Percentiles rank a stretch among this genome's conserved stretches.
Evolutionary conservation across 2,888 invertebrate genomes (phyloP).

Genomic region (Ischnura elegans): DNA sequence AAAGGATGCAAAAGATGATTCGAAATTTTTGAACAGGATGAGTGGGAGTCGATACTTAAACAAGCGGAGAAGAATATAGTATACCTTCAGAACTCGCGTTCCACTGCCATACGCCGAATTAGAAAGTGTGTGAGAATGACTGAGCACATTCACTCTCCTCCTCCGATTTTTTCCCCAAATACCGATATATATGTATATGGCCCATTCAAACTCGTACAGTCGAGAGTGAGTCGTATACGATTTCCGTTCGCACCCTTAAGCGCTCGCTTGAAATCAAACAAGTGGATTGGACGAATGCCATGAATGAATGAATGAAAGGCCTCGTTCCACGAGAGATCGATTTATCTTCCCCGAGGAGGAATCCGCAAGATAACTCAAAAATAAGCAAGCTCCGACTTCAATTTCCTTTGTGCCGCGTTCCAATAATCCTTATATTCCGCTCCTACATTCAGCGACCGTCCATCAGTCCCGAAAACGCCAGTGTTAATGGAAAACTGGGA

Average conservation of each 20-base stretch:
- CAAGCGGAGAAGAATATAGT: too few species aligned
- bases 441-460: too few species aligned
- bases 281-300: neutral
- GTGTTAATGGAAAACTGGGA: neutral
- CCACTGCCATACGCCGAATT: neutral
- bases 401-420: neutral
- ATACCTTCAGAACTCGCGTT: neutral
- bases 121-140: too few species aligned
- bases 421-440: neutral
- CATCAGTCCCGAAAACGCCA: neutral
- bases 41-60: too few species aligned
- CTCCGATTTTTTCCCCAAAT: neutral
- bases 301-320: neutral
- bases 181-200: neutral
- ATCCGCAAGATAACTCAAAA: neutral
- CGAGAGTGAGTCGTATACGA: neutral
- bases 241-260: neutral
- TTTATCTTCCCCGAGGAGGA: neutral
- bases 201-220: neutral
- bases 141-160: neutral
- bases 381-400: neutral
- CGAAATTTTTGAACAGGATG: too few species aligned
- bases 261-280: neutral
- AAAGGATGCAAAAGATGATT: too few species aligned
- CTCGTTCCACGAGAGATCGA: neutral